Evolutionary conservation across 2,113 vertebrate species (phyloP).

Genomic region (Sinocyclocheilus maitianheensis): DNA sequence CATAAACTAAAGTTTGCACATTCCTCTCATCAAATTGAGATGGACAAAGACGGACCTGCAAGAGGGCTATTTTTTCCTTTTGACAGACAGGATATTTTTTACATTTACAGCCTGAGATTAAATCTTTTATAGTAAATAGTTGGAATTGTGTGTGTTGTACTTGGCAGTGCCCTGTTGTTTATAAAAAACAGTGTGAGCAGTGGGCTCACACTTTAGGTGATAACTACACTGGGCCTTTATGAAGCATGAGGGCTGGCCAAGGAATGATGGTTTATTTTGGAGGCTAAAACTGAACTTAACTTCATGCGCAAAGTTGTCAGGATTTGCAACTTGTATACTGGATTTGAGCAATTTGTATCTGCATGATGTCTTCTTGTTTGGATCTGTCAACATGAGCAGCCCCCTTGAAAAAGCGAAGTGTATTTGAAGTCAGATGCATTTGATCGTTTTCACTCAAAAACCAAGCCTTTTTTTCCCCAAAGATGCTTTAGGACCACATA

Average conservation of each 20-base stretch:
- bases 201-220: constrained; percentile 76
- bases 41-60: neutral
- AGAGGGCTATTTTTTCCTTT: constrained; percentile 24
- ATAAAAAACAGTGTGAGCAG: constrained; percentile 67
- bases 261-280: constrained; percentile 70
- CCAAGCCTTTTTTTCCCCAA: neutral
- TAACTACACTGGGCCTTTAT: constrained; percentile 78
- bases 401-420: neutral
- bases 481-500: neutral
- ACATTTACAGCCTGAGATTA: constrained; percentile 68
- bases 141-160: constrained; percentile 70
- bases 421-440: neutral
- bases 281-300: constrained; percentile 69
- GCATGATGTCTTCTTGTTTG: constrained; percentile 41
- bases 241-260: constrained; percentile 62
- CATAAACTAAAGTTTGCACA: neutral
- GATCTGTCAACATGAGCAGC: constrained; percentile 1
- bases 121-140: constrained; percentile 74
- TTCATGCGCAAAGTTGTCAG: constrained; percentile 74
- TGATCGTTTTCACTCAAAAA: neutral
- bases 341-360: constrained; percentile 62
- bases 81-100: constrained; percentile 62
- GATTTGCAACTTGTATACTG: constrained; percentile 71
- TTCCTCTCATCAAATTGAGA: neutral
- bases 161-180: constrained; percentile 70